Percentiles rank a stretch among this genome's conserved stretches.
These are phyloP conservation scores for Latrodectus hesperus DNA, from an alignment of 2,888 invertebrate genomes.

Conservation along the genomic window DNA sequence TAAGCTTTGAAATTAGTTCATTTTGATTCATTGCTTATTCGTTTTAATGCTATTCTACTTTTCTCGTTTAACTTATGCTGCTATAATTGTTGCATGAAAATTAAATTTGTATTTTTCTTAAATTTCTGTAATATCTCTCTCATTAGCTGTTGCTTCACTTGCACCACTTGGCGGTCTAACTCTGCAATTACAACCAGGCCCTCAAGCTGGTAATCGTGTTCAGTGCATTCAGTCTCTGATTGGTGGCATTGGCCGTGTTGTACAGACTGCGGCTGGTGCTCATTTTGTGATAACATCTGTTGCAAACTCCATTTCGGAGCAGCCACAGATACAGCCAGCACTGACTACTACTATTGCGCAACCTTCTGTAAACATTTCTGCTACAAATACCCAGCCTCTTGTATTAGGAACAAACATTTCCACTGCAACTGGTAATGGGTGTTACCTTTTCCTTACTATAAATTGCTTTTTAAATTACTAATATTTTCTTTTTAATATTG, in stretches of 20 bases:
- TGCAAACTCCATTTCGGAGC: conserved; percentile 31
- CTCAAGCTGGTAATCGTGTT: conserved; percentile 68
- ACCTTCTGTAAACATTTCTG: not conserved
- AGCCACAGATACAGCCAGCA: conserved; percentile 21
- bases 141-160: conserved; percentile 43
- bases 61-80: too few species aligned
- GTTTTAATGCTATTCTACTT: too few species aligned
- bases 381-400: conserved; percentile 25
- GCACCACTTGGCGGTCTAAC: conserved; percentile 55
- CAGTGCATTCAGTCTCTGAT: conserved; percentile 71
- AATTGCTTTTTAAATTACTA: not conserved
- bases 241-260: conserved; percentile 74
- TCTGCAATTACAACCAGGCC: conserved; percentile 38
- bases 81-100: conserved; percentile 70
- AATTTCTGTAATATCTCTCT: conserved; percentile 14
- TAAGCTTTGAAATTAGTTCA: too few species aligned
- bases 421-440: conserved; percentile 54
- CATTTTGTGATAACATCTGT: conserved; percentile 81
- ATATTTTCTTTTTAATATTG: not conserved
- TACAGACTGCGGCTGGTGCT: conserved; percentile 83
- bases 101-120: conserved; percentile 4
- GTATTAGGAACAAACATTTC: conserved; percentile 39
- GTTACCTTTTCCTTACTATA: not conserved
- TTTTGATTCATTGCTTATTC: too few species aligned
- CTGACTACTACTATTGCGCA: not conserved